Evolutionary conservation across 2,797 vertebrate species (phyloP).

Genomic region (Trachurus trachurus): DNA sequence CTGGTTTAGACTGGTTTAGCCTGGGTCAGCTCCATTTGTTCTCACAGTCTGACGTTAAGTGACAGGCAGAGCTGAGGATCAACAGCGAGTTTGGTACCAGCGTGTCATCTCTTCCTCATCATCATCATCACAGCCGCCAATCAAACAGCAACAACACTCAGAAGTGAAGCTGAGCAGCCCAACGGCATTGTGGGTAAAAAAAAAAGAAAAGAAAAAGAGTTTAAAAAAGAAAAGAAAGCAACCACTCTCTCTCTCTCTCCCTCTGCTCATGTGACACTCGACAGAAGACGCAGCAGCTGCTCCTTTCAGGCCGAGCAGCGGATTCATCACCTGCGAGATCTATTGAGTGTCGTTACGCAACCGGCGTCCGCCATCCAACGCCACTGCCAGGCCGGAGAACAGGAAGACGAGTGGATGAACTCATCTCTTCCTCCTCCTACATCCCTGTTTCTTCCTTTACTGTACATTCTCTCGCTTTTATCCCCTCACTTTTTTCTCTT

Average conservation of each 20-base stretch:
- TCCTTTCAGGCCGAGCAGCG: conserved; percentile 48
- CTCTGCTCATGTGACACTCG: conserved; percentile 37
- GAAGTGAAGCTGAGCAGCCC: conserved; percentile 30
- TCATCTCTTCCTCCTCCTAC: not conserved
- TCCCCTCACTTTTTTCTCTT: not conserved
- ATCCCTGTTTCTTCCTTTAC: not conserved
- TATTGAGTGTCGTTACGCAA: conserved; percentile 35
- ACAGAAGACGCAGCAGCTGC: conserved; percentile 59
- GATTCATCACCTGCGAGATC: conserved; percentile 59
- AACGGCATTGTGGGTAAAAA: not conserved
- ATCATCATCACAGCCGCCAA: conserved; percentile 44
- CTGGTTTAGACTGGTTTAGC: no score
- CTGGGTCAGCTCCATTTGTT: not conserved
- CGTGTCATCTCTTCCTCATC: conserved; percentile 31
- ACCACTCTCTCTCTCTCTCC: not conserved
- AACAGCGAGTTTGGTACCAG: not conserved
- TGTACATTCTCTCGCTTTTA: not conserved
- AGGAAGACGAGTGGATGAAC: not conserved
- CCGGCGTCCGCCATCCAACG: not conserved
- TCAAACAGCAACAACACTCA: conserved; percentile 21
- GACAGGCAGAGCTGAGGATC: no score
- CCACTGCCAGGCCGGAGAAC: not conserved
- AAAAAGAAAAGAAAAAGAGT: no score
- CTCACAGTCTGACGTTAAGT: conserved; percentile 13
- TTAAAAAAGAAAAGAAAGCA: no score